phyloP scores from a whole-genome alignment of 2,113 vertebrate species.

The Lepisosteus oculatus region DNA sequence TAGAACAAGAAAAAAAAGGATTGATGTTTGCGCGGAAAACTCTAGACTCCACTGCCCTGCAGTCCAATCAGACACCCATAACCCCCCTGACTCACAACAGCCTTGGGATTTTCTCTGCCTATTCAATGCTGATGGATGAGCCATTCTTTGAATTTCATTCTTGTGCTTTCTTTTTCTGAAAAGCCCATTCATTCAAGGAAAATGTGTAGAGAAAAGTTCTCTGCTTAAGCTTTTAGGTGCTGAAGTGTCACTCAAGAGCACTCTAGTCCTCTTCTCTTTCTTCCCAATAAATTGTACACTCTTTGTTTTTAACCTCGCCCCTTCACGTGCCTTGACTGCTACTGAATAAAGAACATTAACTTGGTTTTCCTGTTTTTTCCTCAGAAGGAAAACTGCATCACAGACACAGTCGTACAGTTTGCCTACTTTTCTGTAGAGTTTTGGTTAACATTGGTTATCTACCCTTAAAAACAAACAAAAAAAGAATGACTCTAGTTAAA shows the following conservation, averaged over 20 bases:
- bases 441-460: too few species aligned
- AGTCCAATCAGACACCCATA: slow-evolving; percentile 66
- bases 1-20: slow-evolving; percentile 52
- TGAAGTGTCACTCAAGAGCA: slow-evolving; percentile 57
- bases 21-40: slow-evolving; percentile 58
- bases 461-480: too few species aligned
- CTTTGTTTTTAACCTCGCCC: slow-evolving; percentile 31
- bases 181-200: slow-evolving; percentile 68
- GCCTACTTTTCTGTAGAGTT: too few species aligned
- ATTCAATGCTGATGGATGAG: slow-evolving; percentile 71
- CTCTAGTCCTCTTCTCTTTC: slow-evolving; percentile 51
- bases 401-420: too few species aligned
- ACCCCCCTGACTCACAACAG: slow-evolving; percentile 35
- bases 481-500: too few species aligned
- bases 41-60: slow-evolving; percentile 51
- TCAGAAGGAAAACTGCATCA: too few species aligned
- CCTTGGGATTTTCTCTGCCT: slow-evolving; percentile 65
- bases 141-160: slow-evolving; percentile 66
- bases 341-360: slow-evolving; percentile 22
- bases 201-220: slow-evolving; percentile 42
- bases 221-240: slow-evolving; percentile 35
- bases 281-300: slow-evolving; percentile 49
- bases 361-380: too few species aligned
- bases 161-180: slow-evolving; percentile 70
- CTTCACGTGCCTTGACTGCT: slow-evolving; percentile 47